A percentile compares a stretch with the other conserved stretches of the same genome.
These are phyloP conservation scores for Formica selysi DNA, from an alignment of 1,140 invertebrate genomes.

Conservation along the genomic window DNA sequence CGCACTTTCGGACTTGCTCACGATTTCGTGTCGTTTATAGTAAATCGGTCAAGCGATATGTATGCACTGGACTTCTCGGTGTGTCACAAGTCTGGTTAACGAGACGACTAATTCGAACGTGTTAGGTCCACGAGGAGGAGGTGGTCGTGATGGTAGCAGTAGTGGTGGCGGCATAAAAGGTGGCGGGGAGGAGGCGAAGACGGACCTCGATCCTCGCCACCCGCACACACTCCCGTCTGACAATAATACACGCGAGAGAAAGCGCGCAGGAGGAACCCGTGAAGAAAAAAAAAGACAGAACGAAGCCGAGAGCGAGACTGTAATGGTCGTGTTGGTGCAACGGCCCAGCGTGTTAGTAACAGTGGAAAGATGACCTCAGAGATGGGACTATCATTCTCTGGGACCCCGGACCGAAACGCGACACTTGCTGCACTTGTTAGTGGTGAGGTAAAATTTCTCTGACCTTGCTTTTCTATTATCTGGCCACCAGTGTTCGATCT, in stretches of 20 bases:
- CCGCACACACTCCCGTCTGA: conserved; percentile 76
- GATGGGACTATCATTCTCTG: conserved; percentile 76
- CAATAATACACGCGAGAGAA: conserved; percentile 52
- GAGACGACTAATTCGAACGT: conserved; percentile 84
- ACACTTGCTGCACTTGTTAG: conserved; percentile 38
- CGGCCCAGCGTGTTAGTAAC: conserved; percentile 66
- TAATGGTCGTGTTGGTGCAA: conserved; percentile 69
- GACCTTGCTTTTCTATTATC: conserved; percentile 8
- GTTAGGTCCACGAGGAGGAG: conserved; percentile 75
- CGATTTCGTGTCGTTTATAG: background rate
- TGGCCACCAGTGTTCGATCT: background rate
- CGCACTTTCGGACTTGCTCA: background rate
- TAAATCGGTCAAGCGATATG: conserved; percentile 50
- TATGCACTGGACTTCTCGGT: conserved; percentile 64
- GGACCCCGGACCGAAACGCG: conserved; percentile 78
- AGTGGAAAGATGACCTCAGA: conserved; percentile 83
- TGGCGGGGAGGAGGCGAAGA: conserved; percentile 57
- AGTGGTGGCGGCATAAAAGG: conserved; percentile 62
- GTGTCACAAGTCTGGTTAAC: conserved; percentile 78
- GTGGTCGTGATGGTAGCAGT: conserved; percentile 47
- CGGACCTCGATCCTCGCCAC: conserved; percentile 73
- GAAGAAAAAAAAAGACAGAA: conserved; percentile 23
- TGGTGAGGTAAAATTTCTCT: conserved; percentile 31
- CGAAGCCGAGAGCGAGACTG: conserved; percentile 69
- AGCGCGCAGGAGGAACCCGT: conserved; percentile 14